Conservation (phyloP, 2,113 vertebrate genomes). For the Falcunculus frontatus region DNA sequence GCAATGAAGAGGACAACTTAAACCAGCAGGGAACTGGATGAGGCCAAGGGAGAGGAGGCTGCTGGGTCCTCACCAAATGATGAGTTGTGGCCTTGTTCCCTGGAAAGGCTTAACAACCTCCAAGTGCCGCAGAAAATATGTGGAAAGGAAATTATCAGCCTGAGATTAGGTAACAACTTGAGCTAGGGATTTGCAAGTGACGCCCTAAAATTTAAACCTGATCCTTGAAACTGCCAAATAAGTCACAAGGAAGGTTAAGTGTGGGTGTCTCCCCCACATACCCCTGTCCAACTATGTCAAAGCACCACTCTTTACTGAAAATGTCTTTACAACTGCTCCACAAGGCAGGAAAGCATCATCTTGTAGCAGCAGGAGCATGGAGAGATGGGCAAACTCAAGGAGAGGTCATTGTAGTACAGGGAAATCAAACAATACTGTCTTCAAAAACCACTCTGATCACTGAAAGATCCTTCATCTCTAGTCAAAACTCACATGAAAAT, state of each 20-base stretch:
- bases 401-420: neutral
- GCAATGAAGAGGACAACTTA: neutral
- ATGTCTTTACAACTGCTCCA: neutral
- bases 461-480: neutral
- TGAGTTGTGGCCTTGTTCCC: neutral
- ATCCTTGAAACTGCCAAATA: neutral
- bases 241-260: neutral
- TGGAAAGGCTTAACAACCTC: neutral
- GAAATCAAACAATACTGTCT: neutral
- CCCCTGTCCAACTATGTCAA: rapidly evolving
- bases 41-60: neutral
- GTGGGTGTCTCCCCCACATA: neutral
- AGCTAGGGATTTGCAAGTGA: neutral
- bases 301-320: neutral
- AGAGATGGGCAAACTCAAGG: neutral
- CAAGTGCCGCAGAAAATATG: neutral
- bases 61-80: neutral
- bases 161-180: neutral
- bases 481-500: neutral
- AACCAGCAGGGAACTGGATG: neutral
- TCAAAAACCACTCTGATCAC: neutral
- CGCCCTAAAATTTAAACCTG: neutral
- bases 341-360: neutral
- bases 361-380: neutral
- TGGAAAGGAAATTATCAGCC: neutral